Evolutionary conservation across 2,888 invertebrate genomes (phyloP), one percentile per base, ranked within the genome.

Genomic region (Liopterus haemorrhoidalis): DNA sequence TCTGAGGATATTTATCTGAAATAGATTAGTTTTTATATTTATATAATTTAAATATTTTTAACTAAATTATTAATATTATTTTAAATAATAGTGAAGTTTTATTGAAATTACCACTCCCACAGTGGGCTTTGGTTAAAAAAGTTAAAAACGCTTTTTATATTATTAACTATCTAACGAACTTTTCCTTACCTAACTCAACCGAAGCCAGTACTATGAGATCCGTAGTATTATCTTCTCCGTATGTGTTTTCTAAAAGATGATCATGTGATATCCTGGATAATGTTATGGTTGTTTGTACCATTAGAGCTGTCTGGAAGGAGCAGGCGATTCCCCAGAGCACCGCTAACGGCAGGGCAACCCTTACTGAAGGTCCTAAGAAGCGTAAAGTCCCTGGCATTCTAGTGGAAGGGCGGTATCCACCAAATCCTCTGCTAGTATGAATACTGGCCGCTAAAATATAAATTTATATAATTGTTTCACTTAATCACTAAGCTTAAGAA

Each of bases 271-370:
- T 21, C n/a, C 39, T 24, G 5, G 56, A 54, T 9, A 77, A 70
- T 2, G 76, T 76, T 50, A 72, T 63, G 24, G 69, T 67, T 57
- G 75, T 73, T 49, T 78, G 75, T 5, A 77, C 71, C 1, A 76
- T 63, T 8, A 78, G 63, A 0, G 74, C 73, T 2, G 73, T 52
- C 9, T 77, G 68, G 28, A 77, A 62, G 31, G 72, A 72, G n/a
- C 72, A 73, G 0, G 78, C 74, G 0, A 72, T 70, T 1, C 72
- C 68, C 78, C 78, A 78, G 11, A 78, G 65, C 24, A 71, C 67
- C 0, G 65, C 61, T 11, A 68, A 50, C 1, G 65, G 65, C 2
- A 64, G 55, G 5, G 65, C 68, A 15, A 64, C 58, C 21, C 60
- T 60, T 1, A 64, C 52, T 1, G 65, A 62, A 1, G 66, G 66